A percentile compares a stretch with the other conserved stretches of the same genome.
Conservation (phyloP, 1,140 invertebrate species). For the Acyrthosiphon pisum region DNA sequence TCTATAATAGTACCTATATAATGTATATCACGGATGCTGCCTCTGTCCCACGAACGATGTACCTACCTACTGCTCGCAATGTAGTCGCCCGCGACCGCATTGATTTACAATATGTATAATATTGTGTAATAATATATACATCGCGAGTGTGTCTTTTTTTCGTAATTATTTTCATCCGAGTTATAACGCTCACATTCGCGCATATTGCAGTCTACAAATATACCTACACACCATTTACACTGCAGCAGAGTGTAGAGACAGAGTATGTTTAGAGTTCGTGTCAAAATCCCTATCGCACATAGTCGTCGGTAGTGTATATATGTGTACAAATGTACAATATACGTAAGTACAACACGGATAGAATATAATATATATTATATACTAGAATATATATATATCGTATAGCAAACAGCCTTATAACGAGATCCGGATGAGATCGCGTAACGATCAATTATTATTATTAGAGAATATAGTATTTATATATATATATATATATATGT, state of each 20-base stretch:
- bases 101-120: background rate
- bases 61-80: background rate
- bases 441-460: constrained; percentile 50
- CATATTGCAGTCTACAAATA: background rate
- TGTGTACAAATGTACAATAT: background rate
- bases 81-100: background rate
- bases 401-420: background rate
- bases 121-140: background rate
- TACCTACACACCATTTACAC: background rate
- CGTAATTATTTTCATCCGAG: background rate
- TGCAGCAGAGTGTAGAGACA: background rate
- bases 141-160: background rate
- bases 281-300: constrained; percentile 23
- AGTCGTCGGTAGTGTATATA: background rate
- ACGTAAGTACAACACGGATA: background rate
- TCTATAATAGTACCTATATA: background rate
- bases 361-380: background rate
- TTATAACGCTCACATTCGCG: background rate
- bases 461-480: constrained; percentile 1
- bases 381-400: background rate
- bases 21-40: background rate
- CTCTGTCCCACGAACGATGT: background rate
- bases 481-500: background rate
- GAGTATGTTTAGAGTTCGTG: background rate
- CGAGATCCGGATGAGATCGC: constrained; percentile 44